Base-by-base conservation (phyloP, 2,888 invertebrate species). In the Xanthia icteritia region DNA sequence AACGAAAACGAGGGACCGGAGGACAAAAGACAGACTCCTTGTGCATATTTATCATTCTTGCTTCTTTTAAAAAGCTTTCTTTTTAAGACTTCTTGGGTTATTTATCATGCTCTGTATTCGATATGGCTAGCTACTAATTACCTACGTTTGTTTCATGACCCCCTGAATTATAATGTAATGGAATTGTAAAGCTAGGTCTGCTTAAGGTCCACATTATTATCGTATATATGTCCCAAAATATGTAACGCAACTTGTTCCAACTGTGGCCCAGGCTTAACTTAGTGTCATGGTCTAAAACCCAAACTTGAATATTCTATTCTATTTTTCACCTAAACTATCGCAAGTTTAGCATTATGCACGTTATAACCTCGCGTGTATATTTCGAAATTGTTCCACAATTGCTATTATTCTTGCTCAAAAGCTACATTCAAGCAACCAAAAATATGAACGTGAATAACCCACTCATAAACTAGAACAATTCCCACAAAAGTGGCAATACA, bases 21-120 rank as follows among this genome's bases (percentile, higher is more conserved):
- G 76, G 68, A 76, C 76, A 83, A 85, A 45, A 69, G 61, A 48
- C 70, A 81, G 73, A 68, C 72, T 45, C 51, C 51, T 82, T 56
- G 27, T 42, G 61, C 36, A 80, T 56, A 85, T 84, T 82, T 82
- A 82, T 82, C 56, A 82, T 64, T 76, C 42, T 13, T 56, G 54
- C 15, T 64, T 64, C 71, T 80, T 81, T 27, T 15, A 27, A 69
- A 51, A 65, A 31, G 31, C 61, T 76, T 76, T 48, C 23, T 60
- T 80, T 70, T 42, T 31, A 51, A 13, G n/a, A 45, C 27, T 66
- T 42, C 4, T 36, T 1, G n/a, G 20, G 69, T 56, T 61, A 51
- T 81, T 73, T 80, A 73, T 81, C 56, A 81, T 60, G 56, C 4
- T 82, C 23, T 58, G 27, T 51, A 15, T 2, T 27, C 42, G n/a